Evolutionary conservation across 2,797 vertebrate species (phyloP).

Genomic region (Toxotes lorentzi): DNA sequence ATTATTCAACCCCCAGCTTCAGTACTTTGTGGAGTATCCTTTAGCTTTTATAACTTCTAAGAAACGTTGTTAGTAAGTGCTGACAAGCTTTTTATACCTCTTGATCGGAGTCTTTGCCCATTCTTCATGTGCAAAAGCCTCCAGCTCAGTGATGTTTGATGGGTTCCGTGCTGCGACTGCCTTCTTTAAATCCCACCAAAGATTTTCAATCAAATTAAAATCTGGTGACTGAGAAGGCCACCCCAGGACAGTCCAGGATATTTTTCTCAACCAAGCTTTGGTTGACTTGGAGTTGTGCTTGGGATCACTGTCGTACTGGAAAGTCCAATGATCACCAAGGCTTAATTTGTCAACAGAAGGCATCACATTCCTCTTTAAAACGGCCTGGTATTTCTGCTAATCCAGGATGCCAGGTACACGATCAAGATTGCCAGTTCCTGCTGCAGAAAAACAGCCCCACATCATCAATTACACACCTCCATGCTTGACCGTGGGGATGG

Average conservation of each 20-base stretch:
- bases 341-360: no score
- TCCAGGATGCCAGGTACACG: neutral
- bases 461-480: neutral
- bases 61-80: no score
- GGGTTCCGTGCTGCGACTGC: neutral
- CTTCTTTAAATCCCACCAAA: constrained; percentile 4
- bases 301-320: no score
- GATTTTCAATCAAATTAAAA: neutral
- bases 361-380: neutral
- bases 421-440: neutral
- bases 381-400: neutral
- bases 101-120: neutral
- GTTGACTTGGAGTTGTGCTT: no score
- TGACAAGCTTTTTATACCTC: neutral
- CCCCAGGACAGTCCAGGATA: no score
- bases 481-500: neutral
- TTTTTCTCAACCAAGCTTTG: no score
- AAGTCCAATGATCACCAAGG: no score
- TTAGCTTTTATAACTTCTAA: neutral
- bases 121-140: neutral
- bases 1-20: neutral
- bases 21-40: neutral
- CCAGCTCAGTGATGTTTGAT: neutral
- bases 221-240: neutral
- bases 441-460: neutral